Evolutionary conservation across 2,888 invertebrate genomes (phyloP), one percentile per base, ranked within the genome.

Genomic region (Incurvaria masculella): DNA sequence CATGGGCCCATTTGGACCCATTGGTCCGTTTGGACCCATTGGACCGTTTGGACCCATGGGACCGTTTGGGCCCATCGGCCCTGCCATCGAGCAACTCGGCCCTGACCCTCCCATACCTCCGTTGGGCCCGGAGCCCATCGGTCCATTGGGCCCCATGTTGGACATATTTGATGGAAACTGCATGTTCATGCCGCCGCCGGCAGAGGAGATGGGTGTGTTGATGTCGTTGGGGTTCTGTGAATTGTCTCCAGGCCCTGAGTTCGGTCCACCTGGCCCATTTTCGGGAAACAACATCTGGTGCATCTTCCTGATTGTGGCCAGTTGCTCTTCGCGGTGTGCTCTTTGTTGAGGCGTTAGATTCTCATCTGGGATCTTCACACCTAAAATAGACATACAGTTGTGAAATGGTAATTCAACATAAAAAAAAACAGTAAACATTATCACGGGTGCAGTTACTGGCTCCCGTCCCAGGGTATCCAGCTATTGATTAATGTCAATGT

Each of bases 311-410:
- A 97, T 82, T 51, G 91, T 94, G 4, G 95, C 96, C 45, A 97
- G 76, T 61, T 95, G 92, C 62, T 94, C 94, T 70, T 96, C 96
- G 51, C 97, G 84, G 66, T 95, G 94, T 53, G 94, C 93, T 48
- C 94, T 84, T 68, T 97, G 97, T 66, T 97, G 94, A 27, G 97
- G 96, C 47, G 97, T 97, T 59, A 97, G 79, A 72, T 96, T 95
- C 74, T 97, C 97, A 72, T 94, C 94, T 57, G 94, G 94, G 62
- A 95, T 91, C 83, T 95, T 94, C 43, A 94, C 91, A 57, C 89
- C 85, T 80, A 68, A 55, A 51, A 57, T 11, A 14, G 14, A 33
- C 16, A 19, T 20, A 42, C 20, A 21, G 2, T 4, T 4, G n/a
- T 38, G 17, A 38, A 16, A 6, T 6, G 17, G 4, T n/a, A n/a